These are phyloP conservation scores for Prolemur simus DNA, from an alignment of 2,113 vertebrate genomes.

Conservation along the genomic window DNA sequence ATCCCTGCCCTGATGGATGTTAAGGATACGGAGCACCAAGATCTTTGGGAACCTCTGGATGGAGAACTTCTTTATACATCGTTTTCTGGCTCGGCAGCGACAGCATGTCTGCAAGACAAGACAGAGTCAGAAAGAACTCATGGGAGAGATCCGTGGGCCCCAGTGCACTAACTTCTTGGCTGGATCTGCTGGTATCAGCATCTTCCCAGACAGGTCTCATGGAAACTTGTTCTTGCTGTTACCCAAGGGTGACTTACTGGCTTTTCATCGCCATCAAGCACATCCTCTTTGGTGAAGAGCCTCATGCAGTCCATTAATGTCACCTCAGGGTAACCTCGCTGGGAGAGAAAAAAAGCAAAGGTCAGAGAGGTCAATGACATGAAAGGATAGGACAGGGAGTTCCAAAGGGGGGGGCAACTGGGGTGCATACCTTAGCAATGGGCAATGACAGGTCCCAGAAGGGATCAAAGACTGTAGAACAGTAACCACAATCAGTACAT, in stretches of 20 bases:
- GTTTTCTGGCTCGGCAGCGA: constrained; percentile 93
- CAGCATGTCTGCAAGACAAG: constrained; percentile 89
- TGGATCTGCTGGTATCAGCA: not conserved
- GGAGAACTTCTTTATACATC: constrained; percentile 97
- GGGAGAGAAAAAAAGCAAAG: not conserved
- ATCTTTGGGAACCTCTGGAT: constrained; percentile 98
- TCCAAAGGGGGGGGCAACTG: not conserved
- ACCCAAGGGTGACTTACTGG: constrained; percentile 85
- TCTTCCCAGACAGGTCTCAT: not conserved
- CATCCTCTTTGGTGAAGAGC: constrained; percentile 96
- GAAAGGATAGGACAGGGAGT: not conserved
- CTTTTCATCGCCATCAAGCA: constrained; percentile 95
- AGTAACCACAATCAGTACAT: constrained; percentile 93
- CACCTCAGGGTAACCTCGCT: constrained; percentile 92
- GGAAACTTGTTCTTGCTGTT: not conserved
- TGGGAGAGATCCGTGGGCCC: accelerated
- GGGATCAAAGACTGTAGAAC: constrained; percentile 95
- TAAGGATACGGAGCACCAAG: constrained; percentile 97
- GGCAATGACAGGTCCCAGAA: constrained; percentile 98
- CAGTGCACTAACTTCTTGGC: not conserved
- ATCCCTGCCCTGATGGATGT: not conserved
- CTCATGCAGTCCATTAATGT: constrained; percentile 93
- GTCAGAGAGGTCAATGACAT: not conserved
- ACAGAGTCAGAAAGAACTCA: not conserved
- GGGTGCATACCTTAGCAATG: constrained; percentile 90